Evolutionary conservation across 2,797 vertebrate genomes (phyloP).

Genomic region (Anguilla anguilla): DNA sequence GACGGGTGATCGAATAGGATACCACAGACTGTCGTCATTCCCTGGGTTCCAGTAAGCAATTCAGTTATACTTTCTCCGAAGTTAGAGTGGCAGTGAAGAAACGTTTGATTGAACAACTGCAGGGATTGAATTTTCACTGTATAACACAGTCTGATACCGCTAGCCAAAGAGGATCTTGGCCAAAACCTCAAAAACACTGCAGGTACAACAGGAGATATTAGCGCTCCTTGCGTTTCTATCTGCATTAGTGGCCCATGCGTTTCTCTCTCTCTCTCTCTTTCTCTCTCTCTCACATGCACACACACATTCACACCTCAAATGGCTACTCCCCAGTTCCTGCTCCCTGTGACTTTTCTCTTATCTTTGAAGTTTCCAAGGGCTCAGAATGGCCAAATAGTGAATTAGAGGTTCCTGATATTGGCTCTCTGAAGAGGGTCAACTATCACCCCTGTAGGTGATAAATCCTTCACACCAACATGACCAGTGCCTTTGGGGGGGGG

Average conservation of each 20-base stretch:
- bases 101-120: background rate
- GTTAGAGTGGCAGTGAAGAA: background rate
- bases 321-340: too few relatives aligned
- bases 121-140: background rate
- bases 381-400: too few relatives aligned
- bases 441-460: too few relatives aligned
- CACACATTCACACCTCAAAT: too few relatives aligned
- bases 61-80: background rate
- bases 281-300: too few relatives aligned
- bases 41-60: background rate
- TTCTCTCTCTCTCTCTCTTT: too few relatives aligned
- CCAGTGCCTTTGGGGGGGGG: too few relatives aligned
- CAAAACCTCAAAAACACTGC: background rate
- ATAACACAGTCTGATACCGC: background rate
- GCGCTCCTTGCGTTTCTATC: background rate
- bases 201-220: background rate
- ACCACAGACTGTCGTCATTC: background rate
- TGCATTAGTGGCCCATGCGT: background rate
- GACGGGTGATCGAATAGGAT: background rate
- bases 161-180: background rate
- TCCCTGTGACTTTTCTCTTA: too few relatives aligned
- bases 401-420: too few relatives aligned
- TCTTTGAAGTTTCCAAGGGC: too few relatives aligned
- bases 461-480: too few relatives aligned
- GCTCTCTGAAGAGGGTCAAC: too few relatives aligned